Evolutionary conservation across 2,888 invertebrate genomes (phyloP), one percentile per base, ranked within the genome.

Genomic region (Drosophila quinaria): DNA sequence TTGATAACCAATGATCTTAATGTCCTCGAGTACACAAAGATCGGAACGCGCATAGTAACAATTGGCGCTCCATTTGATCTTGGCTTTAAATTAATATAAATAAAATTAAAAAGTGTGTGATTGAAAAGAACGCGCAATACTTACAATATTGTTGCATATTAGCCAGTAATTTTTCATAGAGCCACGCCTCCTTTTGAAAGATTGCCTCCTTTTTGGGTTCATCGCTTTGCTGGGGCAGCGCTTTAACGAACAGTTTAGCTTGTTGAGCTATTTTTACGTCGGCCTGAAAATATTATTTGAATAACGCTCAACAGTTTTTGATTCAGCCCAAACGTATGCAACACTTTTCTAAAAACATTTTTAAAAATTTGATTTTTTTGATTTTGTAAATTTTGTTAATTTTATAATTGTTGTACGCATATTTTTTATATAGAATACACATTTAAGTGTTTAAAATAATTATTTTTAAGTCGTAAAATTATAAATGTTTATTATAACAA

Each of bases 11-110:
- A 50, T 4, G 0, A 66, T 41, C 1, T 67, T 74, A 1, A 94
- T 73, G 73, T 94, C 91, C 81, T 94, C 93, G 17, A 94, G 81
- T 3, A 93, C 92, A 6, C 92, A 69, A 0, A 92, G 72, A 70
- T 92, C 90, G 22, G 87, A 68, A 0, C 92, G 90, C 0, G 87
- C 74, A 25, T 91, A 90, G 61, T 88, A 92, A 58, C 91, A 91
- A 35, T 86, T 78, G 6, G 93, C 90, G 4, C 82, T 77, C 91
- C 91, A 91, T 69, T 80, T 87, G 4, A 68, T 15, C 0, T 37
- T 60, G 10, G 82, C 84, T 84, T 58, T 8, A 1, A 73, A 52
- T 8, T 17, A 5, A 13, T 37, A n/a, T 39, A 0, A 51, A 35
- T 10, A 11, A 17, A 25, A 31, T 15, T 10, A 17, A 10, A n/a